Evolutionary conservation across 2,888 invertebrate species (phyloP).

Genomic region (Pyrgus malvae): DNA sequence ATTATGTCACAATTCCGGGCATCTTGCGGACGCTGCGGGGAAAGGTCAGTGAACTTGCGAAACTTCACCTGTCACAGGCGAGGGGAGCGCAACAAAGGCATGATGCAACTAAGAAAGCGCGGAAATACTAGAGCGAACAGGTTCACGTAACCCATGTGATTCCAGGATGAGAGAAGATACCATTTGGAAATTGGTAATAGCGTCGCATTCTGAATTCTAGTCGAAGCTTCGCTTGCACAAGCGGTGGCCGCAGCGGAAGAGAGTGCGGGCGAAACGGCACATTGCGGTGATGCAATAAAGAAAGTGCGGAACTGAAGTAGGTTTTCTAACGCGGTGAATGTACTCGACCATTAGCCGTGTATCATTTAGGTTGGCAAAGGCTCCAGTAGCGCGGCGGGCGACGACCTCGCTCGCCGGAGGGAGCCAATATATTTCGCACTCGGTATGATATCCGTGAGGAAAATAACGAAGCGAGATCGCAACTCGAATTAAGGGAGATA

Average conservation of each 20-base stretch:
- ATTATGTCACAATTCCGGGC: constrained; percentile 69
- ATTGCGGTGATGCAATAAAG: constrained; percentile 76
- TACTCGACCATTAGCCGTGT: constrained; percentile 73
- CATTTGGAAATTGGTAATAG: constrained; percentile 27
- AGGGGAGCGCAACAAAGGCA: constrained; percentile 58
- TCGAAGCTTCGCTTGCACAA: constrained; percentile 61
- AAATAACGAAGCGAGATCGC: constrained; percentile 54
- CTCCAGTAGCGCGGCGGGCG: constrained; percentile 42
- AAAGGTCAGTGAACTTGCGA: constrained; percentile 76
- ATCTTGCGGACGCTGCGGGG: constrained; percentile 56
- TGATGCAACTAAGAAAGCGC: constrained; percentile 68
- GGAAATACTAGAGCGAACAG: constrained; percentile 47
- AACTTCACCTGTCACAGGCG: constrained; percentile 72
- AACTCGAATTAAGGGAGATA: constrained; percentile 45
- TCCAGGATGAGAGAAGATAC: constrained; percentile 40
- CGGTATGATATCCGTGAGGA: constrained; percentile 52
- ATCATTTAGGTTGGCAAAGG: constrained; percentile 61
- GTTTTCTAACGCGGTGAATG: constrained; percentile 79
- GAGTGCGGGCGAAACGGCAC: constrained; percentile 73
- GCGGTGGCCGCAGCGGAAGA: constrained; percentile 58
- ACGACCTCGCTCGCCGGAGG: constrained; percentile 49
- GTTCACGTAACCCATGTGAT: constrained; percentile 26
- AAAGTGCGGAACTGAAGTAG: constrained; percentile 80
- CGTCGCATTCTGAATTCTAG: constrained; percentile 54
- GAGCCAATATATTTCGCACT: constrained; percentile 66